Conservation (phyloP, 2,113 vertebrate genomes). For the Ptychochromis oligacanthus region DNA sequence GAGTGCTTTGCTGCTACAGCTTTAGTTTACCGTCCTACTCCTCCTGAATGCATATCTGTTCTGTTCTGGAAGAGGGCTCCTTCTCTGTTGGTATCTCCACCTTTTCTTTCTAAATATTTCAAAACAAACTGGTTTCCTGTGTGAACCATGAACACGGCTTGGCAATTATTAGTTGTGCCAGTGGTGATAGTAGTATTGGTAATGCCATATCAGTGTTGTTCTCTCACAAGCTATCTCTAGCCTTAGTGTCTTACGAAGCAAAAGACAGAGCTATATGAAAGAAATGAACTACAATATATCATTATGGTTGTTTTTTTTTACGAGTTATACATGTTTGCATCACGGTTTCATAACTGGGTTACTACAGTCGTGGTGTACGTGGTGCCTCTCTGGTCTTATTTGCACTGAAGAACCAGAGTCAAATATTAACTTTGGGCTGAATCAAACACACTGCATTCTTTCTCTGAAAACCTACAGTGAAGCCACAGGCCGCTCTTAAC, state of each 20-base stretch:
- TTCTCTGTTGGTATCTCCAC: background rate
- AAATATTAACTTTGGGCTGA: constrained; percentile 67
- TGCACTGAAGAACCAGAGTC: constrained; percentile 35
- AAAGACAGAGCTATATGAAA: fast-evolving
- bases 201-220: background rate
- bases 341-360: background rate
- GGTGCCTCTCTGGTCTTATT: constrained; percentile 45
- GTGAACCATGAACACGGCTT: background rate
- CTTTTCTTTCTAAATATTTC: background rate
- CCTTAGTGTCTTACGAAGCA: background rate
- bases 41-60: background rate
- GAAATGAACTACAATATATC: background rate
- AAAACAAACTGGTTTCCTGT: background rate
- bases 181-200: background rate
- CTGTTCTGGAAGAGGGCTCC: background rate
- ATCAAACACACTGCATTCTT: constrained; percentile 43
- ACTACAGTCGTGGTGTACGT: background rate
- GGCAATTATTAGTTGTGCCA: background rate
- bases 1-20: background rate
- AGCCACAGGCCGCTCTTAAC: background rate
- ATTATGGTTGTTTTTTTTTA: background rate
- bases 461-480: background rate
- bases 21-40: background rate
- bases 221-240: background rate
- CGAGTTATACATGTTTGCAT: background rate